Evolutionary conservation across 2,888 invertebrate species (phyloP).

Genomic region (Phaedon cochleariae): DNA sequence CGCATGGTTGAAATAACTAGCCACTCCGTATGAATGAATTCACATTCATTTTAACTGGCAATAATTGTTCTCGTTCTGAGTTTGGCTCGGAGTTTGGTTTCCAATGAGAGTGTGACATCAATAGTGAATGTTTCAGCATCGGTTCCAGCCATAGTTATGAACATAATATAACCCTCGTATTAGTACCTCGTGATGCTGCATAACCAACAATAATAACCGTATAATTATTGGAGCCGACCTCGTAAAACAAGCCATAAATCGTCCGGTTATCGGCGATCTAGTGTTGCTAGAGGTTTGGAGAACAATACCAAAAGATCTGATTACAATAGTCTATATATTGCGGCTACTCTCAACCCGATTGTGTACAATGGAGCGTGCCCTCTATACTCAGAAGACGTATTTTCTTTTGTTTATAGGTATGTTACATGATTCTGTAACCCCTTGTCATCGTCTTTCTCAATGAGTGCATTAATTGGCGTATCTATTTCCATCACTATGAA

Average conservation of each 20-base stretch:
- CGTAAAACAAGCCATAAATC: constrained; percentile 50
- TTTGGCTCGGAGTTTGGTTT: too few relatives aligned
- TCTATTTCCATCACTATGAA: neutral
- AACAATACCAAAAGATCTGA: constrained; percentile 56
- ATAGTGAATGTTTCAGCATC: too few relatives aligned
- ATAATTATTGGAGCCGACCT: constrained; percentile 32
- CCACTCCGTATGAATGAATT: too few relatives aligned
- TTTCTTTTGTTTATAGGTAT: constrained; percentile 18
- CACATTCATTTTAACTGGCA: too few relatives aligned
- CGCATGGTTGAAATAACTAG: too few relatives aligned
- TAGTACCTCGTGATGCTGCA: neutral
- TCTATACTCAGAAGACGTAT: constrained; percentile 16
- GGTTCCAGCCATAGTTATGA: too few relatives aligned
- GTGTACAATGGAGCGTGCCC: constrained; percentile 32
- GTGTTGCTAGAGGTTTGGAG: constrained; percentile 43
- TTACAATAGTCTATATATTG: constrained; percentile 55
- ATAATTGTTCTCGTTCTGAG: too few relatives aligned
- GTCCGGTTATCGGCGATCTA: constrained; percentile 49
- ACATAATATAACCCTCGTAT: too few relatives aligned
- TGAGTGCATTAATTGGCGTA: constrained; percentile 15
- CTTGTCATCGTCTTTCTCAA: neutral
- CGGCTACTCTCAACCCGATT: constrained; percentile 42
- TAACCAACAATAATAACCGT: constrained; percentile 12
- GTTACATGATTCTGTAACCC: neutral
- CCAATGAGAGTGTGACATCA: too few relatives aligned